Percentiles rank a stretch among this genome's conserved stretches.
Conservation (phyloP, 2,797 vertebrate species). For the Lindbergichthys nudifrons region DNA sequence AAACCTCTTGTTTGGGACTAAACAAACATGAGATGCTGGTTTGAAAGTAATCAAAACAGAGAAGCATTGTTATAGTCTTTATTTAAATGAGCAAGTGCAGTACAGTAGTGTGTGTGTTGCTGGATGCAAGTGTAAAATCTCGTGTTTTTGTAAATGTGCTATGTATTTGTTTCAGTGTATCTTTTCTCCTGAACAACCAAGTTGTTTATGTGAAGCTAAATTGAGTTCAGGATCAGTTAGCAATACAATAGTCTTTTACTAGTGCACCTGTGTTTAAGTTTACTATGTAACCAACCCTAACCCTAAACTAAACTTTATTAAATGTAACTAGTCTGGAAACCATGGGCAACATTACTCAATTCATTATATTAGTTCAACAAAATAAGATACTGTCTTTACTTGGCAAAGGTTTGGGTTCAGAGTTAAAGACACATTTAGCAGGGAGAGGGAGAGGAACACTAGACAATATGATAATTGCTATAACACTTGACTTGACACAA, state of each 20-base stretch:
- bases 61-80: conserved; percentile 27
- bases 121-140: conserved; percentile 4
- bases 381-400: too few species aligned
- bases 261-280: too few species aligned
- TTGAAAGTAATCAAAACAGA: conserved; percentile 49
- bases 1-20: conserved; percentile 65
- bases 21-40: conserved; percentile 45
- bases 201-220: neutral
- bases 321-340: too few species aligned
- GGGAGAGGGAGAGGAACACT: too few species aligned
- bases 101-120: conserved; percentile 22
- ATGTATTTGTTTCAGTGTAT: conserved; percentile 26
- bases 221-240: neutral
- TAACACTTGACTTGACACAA: too few species aligned
- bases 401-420: too few species aligned
- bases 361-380: too few species aligned
- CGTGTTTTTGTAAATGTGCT: neutral
- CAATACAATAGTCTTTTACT: neutral
- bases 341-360: too few species aligned
- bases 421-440: too few species aligned
- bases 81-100: conserved; percentile 21
- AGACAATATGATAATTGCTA: too few species aligned
- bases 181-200: neutral
- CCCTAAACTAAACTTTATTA: too few species aligned
- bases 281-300: too few species aligned